phyloP scores from a whole-genome alignment of 2,888 invertebrate genomes.

The Trachelus troglodyta region DNA sequence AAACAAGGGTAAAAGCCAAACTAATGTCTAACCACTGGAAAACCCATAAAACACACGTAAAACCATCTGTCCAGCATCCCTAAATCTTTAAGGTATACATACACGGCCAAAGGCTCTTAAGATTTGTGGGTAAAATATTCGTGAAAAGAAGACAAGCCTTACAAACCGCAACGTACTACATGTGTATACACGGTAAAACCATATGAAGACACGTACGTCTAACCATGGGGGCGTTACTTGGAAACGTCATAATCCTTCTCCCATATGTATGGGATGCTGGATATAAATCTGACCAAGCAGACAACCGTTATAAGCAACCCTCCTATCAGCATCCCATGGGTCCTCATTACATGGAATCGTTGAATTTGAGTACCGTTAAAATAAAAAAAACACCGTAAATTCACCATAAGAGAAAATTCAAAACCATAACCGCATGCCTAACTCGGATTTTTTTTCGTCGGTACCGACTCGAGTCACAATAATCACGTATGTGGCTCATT shows the following conservation, averaged over 20 bases:
- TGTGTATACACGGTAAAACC: neutral
- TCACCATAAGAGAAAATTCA: neutral
- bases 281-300: conserved; percentile 36
- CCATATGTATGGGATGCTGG: conserved; percentile 21
- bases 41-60: neutral
- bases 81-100: neutral
- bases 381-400: neutral
- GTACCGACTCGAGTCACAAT: neutral
- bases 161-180: neutral
- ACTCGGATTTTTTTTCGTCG: neutral
- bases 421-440: neutral
- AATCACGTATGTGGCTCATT: conserved; percentile 38
- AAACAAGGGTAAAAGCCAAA: neutral
- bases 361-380: neutral
- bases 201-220: conserved; percentile 13
- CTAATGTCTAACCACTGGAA: neutral
- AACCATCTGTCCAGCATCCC: neutral
- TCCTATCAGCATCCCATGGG: neutral
- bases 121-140: neutral
- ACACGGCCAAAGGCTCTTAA: neutral
- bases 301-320: neutral
- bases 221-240: conserved; percentile 41
- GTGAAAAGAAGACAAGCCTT: neutral
- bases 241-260: conserved; percentile 55
- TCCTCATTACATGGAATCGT: neutral